Evolutionary conservation across 2,888 invertebrate species (phyloP).

Genomic region (Boloria euphrosyne): DNA sequence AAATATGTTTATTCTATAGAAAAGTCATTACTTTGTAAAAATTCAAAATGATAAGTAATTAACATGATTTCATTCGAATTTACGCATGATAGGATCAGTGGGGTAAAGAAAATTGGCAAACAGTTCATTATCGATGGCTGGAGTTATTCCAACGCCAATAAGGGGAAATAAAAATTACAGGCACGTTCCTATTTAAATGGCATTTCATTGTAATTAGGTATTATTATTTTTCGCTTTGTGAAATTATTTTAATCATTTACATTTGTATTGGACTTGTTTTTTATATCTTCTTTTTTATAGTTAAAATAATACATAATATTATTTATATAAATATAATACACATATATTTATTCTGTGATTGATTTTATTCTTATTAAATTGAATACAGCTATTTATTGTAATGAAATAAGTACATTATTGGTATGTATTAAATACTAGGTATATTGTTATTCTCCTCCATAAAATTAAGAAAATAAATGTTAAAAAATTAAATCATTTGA

Average conservation of each 20-base stretch:
- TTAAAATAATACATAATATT: background rate
- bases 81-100: slow-evolving; percentile 23
- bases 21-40: background rate
- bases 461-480: too few species aligned
- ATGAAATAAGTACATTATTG: too few species aligned
- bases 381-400: too few species aligned
- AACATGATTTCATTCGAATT: slow-evolving; percentile 24
- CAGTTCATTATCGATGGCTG: slow-evolving; percentile 37
- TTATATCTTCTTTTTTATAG: too few species aligned
- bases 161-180: slow-evolving; percentile 32
- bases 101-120: slow-evolving; percentile 36
- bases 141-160: slow-evolving; percentile 33
- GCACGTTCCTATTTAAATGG: slow-evolving; percentile 24
- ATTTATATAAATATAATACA: background rate
- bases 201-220: slow-evolving; percentile 26
- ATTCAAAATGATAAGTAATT: slow-evolving; percentile 6
- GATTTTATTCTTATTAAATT: too few species aligned
- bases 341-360: background rate
- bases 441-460: too few species aligned
- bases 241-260: background rate
- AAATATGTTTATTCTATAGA: too few species aligned
- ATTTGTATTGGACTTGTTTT: background rate
- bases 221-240: slow-evolving; percentile 17
- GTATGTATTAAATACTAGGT: too few species aligned
- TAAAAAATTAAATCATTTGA: too few species aligned